Evolutionary conservation across 2,113 vertebrate species (phyloP).

Genomic region (Emydocephalus ijimae): DNA sequence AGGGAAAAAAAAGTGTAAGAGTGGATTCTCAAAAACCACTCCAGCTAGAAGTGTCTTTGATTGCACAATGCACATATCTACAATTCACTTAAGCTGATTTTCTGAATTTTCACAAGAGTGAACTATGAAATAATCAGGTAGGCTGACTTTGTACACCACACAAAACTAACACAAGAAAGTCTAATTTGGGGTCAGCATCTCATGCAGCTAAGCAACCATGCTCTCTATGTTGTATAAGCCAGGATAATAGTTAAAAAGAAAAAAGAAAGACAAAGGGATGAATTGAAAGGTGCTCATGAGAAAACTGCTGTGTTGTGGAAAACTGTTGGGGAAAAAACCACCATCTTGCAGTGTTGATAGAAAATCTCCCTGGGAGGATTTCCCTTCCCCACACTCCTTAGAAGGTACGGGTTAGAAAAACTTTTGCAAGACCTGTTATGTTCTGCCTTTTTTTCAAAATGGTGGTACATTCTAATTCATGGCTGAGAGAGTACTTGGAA

Average conservation of each 20-base stretch:
- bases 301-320: not conserved
- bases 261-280: not conserved
- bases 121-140: not conserved
- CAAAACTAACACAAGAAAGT: not conserved
- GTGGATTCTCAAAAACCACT: not conserved
- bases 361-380: not conserved
- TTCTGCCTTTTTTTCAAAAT: not conserved
- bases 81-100: not conserved
- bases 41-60: not conserved
- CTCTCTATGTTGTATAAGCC: not conserved
- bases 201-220: not conserved
- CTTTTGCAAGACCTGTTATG: not conserved
- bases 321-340: not conserved
- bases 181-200: not conserved
- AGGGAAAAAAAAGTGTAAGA: not conserved
- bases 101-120: not conserved
- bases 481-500: not conserved
- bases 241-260: not conserved
- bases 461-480: not conserved
- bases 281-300: not conserved
- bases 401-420: not conserved
- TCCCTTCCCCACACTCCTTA: no score
- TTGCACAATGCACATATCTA: not conserved
- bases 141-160: not conserved
- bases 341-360: not conserved